phyloP scores from a whole-genome alignment of 2,888 invertebrate species.

The Cantharis rufa region DNA sequence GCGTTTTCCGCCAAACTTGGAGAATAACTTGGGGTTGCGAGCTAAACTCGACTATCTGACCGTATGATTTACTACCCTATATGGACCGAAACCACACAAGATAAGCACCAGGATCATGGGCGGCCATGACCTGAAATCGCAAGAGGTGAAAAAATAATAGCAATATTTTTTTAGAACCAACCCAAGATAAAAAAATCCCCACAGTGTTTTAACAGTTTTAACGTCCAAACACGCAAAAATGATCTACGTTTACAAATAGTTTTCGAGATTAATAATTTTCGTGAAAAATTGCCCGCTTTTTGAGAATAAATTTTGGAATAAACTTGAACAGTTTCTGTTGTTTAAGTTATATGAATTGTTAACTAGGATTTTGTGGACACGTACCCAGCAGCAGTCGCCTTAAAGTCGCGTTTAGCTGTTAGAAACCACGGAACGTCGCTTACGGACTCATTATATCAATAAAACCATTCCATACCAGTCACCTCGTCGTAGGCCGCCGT shows the following conservation, averaged over 20 bases:
- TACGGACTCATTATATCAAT: constrained; percentile 44
- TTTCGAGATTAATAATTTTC: not conserved
- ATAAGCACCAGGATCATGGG: constrained; percentile 47
- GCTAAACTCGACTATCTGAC: constrained; percentile 39
- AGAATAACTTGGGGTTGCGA: constrained; percentile 27
- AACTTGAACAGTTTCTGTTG: not conserved
- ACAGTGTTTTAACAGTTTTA: constrained; percentile 35
- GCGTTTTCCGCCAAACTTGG: constrained; percentile 17
- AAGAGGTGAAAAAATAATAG: constrained; percentile 46
- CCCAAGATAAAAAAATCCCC: constrained; percentile 40
- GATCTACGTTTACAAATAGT: not conserved
- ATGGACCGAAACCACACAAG: constrained; percentile 44
- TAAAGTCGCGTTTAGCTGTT: constrained; percentile 35
- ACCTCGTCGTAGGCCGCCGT: constrained; percentile 37
- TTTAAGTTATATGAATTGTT: constrained; percentile 14
- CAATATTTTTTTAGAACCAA: constrained; percentile 40
- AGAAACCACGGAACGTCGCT: constrained; percentile 28
- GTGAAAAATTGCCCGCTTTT: not conserved
- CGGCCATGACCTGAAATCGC: constrained; percentile 46
- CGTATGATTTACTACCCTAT: constrained; percentile 51
- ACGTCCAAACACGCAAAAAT: constrained; percentile 21
- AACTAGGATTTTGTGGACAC: constrained; percentile 29
- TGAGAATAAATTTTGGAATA: not conserved
- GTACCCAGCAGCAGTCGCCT: constrained; percentile 41
- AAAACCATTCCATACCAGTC: constrained; percentile 42